A percentile compares a stretch with the other conserved stretches of the same genome.
phyloP scores from a whole-genome alignment of 2,797 vertebrate genomes.

The Acridotheres tristis region DNA sequence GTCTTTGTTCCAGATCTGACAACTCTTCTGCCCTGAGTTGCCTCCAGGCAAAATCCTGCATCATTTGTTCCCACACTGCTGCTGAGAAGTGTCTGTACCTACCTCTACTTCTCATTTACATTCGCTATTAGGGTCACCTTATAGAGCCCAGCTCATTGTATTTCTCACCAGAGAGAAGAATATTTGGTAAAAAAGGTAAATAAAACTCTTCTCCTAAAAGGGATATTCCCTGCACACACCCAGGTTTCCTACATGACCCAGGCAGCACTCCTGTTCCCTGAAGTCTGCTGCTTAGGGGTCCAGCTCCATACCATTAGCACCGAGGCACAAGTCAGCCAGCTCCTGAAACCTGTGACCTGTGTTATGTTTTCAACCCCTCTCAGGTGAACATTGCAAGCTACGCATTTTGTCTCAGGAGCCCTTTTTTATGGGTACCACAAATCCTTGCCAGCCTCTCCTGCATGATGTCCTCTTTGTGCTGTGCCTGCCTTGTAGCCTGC shows the following conservation, averaged over 20 bases:
- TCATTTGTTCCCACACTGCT: not conserved
- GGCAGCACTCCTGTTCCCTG: not conserved
- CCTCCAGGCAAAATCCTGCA: slow-evolving; percentile 43
- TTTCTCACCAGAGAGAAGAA: not conserved
- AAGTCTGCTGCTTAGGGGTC: not conserved
- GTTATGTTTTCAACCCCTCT: not conserved
- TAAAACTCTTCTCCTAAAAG: not conserved
- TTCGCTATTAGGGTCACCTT: not conserved
- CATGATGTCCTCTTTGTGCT: not conserved
- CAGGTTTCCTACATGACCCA: not conserved
- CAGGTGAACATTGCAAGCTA: not conserved
- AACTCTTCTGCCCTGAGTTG: not conserved
- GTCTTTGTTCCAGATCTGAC: not conserved
- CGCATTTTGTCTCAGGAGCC: not conserved
- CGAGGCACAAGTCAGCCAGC: not conserved
- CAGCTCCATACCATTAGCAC: not conserved
- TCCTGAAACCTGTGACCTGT: not conserved
- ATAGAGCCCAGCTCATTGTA: not conserved
- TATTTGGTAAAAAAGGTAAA: not conserved
- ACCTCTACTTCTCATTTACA: slow-evolving; percentile 11
- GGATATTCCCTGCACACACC: not conserved
- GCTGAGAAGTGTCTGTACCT: not conserved
- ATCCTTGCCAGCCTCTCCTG: not conserved
- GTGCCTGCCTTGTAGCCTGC: not conserved
- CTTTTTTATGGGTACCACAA: not conserved